phyloP scores from a whole-genome alignment of 2,888 invertebrate genomes.

The Phoenoteleia sp. region DNA sequence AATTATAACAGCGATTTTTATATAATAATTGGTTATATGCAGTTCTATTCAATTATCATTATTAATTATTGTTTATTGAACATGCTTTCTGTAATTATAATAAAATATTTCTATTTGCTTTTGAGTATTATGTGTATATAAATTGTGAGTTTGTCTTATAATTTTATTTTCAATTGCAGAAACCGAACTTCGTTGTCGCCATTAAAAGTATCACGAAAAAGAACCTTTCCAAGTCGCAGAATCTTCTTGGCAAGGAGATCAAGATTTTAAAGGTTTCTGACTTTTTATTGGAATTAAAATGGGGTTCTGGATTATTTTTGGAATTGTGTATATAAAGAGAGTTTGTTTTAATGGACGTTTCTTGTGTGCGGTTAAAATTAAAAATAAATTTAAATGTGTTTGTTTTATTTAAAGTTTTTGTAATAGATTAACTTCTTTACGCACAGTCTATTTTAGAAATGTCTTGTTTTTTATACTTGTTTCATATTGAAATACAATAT shows the following conservation, averaged over 20 bases:
- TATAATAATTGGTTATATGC: too few species aligned
- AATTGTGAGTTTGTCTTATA: conserved; percentile 6
- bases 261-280: conserved; percentile 96
- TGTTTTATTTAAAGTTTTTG: too few species aligned
- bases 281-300: neutral
- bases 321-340: neutral
- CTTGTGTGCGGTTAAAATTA: neutral
- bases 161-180: conserved; percentile 89
- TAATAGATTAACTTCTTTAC: too few species aligned
- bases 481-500: too few species aligned
- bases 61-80: too few species aligned
- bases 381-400: neutral
- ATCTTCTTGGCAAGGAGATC: conserved; percentile 99
- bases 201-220: conserved; percentile 99
- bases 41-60: too few species aligned
- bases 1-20: too few species aligned
- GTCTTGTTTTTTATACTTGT: too few species aligned
- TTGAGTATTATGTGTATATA: conserved; percentile 25
- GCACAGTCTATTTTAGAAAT: too few species aligned
- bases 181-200: conserved; percentile 95
- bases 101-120: conserved; percentile 9
- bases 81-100: too few species aligned
- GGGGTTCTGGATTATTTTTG: neutral
- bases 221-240: conserved; percentile 98
- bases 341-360: too few species aligned